Evolutionary conservation across 2,113 vertebrate genomes (phyloP).

Genomic region (Lycaon pictus): DNA sequence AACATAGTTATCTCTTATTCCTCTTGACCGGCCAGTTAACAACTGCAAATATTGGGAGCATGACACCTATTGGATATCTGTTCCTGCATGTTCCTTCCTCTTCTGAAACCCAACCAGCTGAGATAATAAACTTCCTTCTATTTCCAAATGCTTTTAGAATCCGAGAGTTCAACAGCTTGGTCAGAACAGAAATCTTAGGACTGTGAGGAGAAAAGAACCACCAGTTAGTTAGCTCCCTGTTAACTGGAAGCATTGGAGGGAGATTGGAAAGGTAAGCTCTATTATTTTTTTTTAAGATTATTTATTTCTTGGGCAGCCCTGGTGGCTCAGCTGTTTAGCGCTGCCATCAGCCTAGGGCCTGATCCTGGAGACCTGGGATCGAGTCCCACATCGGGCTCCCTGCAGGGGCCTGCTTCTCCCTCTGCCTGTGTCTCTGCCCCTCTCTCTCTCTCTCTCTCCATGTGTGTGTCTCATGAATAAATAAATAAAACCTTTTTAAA

Average conservation of each 20-base stretch:
- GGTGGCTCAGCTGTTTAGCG: too few species aligned
- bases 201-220: not conserved
- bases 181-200: not conserved
- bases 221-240: not conserved
- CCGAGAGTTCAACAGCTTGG: not conserved
- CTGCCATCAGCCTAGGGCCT: too few species aligned
- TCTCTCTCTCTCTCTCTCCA: too few species aligned
- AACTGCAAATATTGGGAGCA: not conserved
- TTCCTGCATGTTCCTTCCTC: not conserved
- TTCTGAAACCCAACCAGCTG: not conserved
- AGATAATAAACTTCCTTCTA: not conserved
- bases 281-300: not conserved
- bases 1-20: not conserved
- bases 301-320: not conserved
- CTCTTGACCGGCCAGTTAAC: not conserved
- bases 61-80: rapidly evolving
- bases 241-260: not conserved
- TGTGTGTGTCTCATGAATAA: too few species aligned
- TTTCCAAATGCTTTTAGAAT: not conserved
- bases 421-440: too few species aligned
- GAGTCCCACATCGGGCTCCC: too few species aligned
- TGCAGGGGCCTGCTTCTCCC: too few species aligned
- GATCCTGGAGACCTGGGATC: too few species aligned
- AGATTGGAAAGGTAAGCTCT: not conserved
- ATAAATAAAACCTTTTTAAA: not conserved